phyloP scores from a whole-genome alignment of 37 sponge, comb jelly and placozoan genomes.

The Diacarnus erythraeanus region DNA sequence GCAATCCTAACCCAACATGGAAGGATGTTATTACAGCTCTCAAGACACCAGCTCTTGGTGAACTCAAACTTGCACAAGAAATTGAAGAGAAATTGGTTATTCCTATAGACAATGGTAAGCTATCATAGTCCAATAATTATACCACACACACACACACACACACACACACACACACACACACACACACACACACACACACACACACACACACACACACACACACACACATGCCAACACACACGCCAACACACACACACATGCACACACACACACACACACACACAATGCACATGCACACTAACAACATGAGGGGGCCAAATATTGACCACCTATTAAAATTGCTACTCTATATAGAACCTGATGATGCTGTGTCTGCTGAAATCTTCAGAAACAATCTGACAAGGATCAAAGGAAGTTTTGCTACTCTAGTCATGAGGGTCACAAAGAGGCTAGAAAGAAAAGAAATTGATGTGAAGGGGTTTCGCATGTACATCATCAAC shows the following conservation, averaged over 20 bases:
- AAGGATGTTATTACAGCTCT: neutral
- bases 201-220: no score
- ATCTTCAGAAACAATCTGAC: neutral
- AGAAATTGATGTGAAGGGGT: neutral
- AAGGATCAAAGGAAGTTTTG: neutral
- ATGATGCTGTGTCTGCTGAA: neutral
- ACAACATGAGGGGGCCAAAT: neutral
- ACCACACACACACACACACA: no score
- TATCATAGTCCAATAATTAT: no score
- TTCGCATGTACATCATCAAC: neutral
- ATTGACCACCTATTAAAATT: neutral
- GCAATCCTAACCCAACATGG: neutral
- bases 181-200: no score
- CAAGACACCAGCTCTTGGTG: neutral
- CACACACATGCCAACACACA: no score
- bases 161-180: no score
- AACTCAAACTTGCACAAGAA: neutral
- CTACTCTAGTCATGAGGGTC: neutral
- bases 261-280: no score
- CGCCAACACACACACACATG: no score
- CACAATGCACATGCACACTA: neutral
- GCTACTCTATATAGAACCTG: no score
- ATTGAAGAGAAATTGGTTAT: neutral
- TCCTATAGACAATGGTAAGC: no score
- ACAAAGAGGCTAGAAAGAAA: neutral